Evolutionary conservation across 2,888 invertebrate species (phyloP).

Genomic region (Kuschelorhynchus macadamiae): DNA sequence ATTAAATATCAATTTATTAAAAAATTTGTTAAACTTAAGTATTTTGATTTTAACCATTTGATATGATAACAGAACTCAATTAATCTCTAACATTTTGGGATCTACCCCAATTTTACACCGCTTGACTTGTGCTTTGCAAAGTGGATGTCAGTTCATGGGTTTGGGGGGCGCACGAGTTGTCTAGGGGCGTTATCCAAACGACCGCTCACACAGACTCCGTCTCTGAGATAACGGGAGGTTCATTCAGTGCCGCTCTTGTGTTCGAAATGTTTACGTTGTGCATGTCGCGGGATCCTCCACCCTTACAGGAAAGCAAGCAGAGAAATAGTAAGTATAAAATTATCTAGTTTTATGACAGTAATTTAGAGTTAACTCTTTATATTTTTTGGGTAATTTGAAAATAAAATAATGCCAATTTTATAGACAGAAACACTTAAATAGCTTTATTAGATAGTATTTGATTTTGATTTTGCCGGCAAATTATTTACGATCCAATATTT

Average conservation of each 20-base stretch:
- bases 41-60: too few relatives aligned
- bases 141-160: constrained; percentile 11
- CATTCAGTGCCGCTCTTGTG: constrained; percentile 45
- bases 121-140: constrained; percentile 26
- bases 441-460: not conserved
- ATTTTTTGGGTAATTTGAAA: not conserved
- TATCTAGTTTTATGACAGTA: not conserved
- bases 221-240: constrained; percentile 17
- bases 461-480: not conserved
- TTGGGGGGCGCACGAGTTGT: constrained; percentile 22
- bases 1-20: too few relatives aligned
- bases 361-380: not conserved
- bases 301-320: constrained; percentile 58
- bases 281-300: constrained; percentile 64
- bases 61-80: not conserved
- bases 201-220: constrained; percentile 11
- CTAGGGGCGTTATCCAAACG: constrained; percentile 29
- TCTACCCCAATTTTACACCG: constrained; percentile 31
- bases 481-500: too few relatives aligned
- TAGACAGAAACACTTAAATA: not conserved
- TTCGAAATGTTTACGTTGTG: constrained; percentile 64
- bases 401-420: not conserved
- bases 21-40: too few relatives aligned
- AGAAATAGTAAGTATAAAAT: constrained; percentile 56
- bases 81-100: not conserved